Percentiles rank a stretch among this genome's conserved stretches.
Evolutionary conservation across 2,113 vertebrate species (phyloP).

Genomic region (Eleginops maclovinus): DNA sequence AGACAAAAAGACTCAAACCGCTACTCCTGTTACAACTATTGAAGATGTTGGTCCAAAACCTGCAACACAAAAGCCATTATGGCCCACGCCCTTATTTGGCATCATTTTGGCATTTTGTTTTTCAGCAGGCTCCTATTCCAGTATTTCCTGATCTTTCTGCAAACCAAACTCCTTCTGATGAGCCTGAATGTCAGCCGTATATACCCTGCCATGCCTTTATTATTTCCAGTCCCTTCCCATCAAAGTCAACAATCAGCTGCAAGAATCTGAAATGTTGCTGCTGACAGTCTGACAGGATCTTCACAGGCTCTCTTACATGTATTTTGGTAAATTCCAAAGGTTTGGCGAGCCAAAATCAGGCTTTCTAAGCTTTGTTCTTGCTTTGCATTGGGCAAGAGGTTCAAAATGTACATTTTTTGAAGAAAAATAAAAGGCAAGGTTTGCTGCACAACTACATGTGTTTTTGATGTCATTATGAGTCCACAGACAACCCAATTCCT

Average conservation of each 20-base stretch:
- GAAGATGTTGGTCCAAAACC: not conserved
- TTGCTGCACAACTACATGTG: not conserved
- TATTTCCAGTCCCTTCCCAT: constrained; percentile 12
- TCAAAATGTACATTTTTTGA: not conserved
- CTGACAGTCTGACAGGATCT: not conserved
- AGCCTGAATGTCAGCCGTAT: not conserved
- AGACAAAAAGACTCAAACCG: not conserved
- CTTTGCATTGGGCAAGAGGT: constrained; percentile 7
- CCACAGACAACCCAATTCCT: too few relatives aligned
- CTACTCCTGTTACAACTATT: constrained; percentile 4
- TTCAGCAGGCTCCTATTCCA: constrained; percentile 17
- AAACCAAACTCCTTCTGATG: constrained; percentile 17
- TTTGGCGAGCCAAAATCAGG: not conserved
- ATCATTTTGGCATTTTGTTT: constrained; percentile 4
- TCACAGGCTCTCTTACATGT: not conserved
- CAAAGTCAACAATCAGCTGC: not conserved
- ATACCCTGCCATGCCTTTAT: not conserved
- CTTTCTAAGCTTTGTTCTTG: not conserved
- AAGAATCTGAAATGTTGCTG: not conserved
- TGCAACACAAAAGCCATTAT: constrained; percentile 9
- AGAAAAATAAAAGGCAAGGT: constrained; percentile 8
- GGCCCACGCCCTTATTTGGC: constrained; percentile 40
- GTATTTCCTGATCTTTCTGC: constrained; percentile 40
- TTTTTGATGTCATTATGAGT: not conserved
- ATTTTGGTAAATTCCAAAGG: not conserved